A percentile compares a stretch with the other conserved stretches of the same genome.
These are phyloP conservation scores for Poecilia velifera DNA, from an alignment of 2,797 vertebrate species.

Conservation along the genomic window DNA sequence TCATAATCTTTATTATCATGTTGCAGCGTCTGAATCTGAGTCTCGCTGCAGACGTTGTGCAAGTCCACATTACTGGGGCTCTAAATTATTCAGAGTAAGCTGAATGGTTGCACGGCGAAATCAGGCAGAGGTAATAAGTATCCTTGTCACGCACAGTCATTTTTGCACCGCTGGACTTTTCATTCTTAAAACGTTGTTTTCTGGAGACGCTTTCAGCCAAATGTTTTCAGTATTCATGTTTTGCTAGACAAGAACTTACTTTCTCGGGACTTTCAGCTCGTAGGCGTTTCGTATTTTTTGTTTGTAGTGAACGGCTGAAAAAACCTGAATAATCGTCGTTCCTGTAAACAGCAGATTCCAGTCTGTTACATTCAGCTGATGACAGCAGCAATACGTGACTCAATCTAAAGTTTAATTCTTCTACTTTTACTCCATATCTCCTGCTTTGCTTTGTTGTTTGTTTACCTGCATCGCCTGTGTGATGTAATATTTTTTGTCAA, in stretches of 20 bases:
- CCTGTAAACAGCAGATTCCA: slow-evolving; percentile 29
- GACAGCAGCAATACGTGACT: neutral
- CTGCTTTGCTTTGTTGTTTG: neutral
- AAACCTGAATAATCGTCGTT: slow-evolving; percentile 41
- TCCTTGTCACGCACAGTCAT: slow-evolving; percentile 21
- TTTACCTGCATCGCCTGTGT: neutral
- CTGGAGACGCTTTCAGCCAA: slow-evolving; percentile 11
- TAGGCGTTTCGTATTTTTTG: slow-evolving; percentile 32
- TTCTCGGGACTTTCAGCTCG: slow-evolving; percentile 23
- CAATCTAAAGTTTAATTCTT: neutral
- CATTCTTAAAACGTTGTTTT: slow-evolving; percentile 4
- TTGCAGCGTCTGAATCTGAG: slow-evolving; percentile 44
- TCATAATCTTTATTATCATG: slow-evolving; percentile 1
- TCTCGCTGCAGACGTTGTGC: slow-evolving; percentile 39
- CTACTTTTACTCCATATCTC: neutral
- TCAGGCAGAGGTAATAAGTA: slow-evolving; percentile 38
- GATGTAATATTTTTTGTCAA: neutral
- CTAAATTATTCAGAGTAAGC: slow-evolving; percentile 60
- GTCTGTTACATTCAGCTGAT: neutral
- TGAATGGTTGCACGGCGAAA: slow-evolving; percentile 37
- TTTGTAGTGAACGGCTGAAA: slow-evolving; percentile 30
- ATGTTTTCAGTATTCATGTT: slow-evolving; percentile 25
- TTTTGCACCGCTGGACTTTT: slow-evolving; percentile 10
- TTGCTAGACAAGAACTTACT: slow-evolving; percentile 9
- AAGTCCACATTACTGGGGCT: slow-evolving; percentile 20